Evolutionary conservation across 1,140 invertebrate genomes (phyloP), one percentile per base, ranked within the genome.

Genomic region (Drosophila littoralis): DNA sequence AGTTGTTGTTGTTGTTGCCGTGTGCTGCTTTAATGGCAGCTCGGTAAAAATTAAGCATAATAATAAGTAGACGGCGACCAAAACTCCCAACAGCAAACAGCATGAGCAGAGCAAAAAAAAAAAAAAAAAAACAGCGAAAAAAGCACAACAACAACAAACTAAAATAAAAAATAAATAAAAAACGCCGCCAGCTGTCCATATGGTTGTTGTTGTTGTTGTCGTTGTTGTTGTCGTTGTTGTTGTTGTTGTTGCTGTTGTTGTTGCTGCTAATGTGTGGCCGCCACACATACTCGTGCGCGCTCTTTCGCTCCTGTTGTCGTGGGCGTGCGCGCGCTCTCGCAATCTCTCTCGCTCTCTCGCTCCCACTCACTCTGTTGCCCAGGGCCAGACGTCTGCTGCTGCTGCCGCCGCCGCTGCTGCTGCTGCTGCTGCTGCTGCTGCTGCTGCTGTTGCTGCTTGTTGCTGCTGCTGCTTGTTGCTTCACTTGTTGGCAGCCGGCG

Each of bases 41-140:
- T 51, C 68, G 75, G 32, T 73, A 57, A 83, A 83, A 85, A 85
- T 85, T 85, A 85, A 85, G 82, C 82, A 81, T 85, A 81, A 85
- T 85, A 85, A 74, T 84, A 85, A 85, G 81, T 81, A 84, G 81
- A 80, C 77, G 72, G 48, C 77, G 64, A 72, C 40, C 75, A 67
- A 77, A 70, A 76, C 69, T 85, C 58, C 77, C 68, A 79, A 76
- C 60, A 69, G 67, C 63, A 73, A 69, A 60, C 63, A 63, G 55
- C 55, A 52, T 10, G 38, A 32, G 55, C n/a, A 38, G 12, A 32
- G 36, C 35, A 36, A 54, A 36, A 55, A 10, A 54, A 42, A 43
- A 65, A 46, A 51, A 42, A 54, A n/a, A 28, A 33, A 63, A 35
- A 36, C 32, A 45, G 10, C 28, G 32, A 22, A 65, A 22, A 13